Evolutionary conservation across 2,888 invertebrate species (phyloP), one percentile per base, ranked within the genome.

Genomic region (Microdon myrmicae): DNA sequence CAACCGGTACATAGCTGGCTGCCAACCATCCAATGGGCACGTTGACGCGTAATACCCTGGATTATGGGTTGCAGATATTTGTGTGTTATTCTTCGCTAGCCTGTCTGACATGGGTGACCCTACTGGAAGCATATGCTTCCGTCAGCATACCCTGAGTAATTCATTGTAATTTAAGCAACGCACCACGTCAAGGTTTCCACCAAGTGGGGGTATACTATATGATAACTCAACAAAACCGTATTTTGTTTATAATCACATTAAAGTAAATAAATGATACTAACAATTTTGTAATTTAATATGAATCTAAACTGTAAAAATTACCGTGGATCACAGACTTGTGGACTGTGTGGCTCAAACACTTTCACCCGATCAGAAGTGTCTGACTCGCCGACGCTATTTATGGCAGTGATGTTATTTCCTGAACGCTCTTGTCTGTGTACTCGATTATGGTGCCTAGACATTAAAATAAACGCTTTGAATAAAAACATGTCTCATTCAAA

Each of bases 351-450:
- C 39, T 71, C 70, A 37, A 69, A 72, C 16, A 71, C 68, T 55
- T 70, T 69, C n/a, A 67, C 68, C 16, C 69, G 66, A 39, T 70
- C 70, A 1, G 69, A 68, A 16, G 70, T 70, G 55, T 58, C 68
- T 47, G 66, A 68, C 29, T 64, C 47, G n/a, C 60, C 60, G 43
- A 82, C 81, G 70, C 81, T 83, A 76, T 81, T 81, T 70, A 83
- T 79, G 29, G 82, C 81, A 25, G 81, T 82, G 70, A 83, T 81
- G 71, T 83, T 83, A 75, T 81, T 83, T 13, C 83, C 83, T 73
- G 83, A 83, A 75, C 83, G 82, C 73, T 83, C 83, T 70, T 84
- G 84, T 9, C 87, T 86, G 76, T 90, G 90, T 67, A 89, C 88
- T 71, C 88, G 86, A 78, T 89, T 88, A 80, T 87, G 87, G 78